Evolutionary conservation across 1,140 invertebrate genomes (phyloP), one percentile per base, ranked within the genome.

Genomic region (Hestina assimilis): DNA sequence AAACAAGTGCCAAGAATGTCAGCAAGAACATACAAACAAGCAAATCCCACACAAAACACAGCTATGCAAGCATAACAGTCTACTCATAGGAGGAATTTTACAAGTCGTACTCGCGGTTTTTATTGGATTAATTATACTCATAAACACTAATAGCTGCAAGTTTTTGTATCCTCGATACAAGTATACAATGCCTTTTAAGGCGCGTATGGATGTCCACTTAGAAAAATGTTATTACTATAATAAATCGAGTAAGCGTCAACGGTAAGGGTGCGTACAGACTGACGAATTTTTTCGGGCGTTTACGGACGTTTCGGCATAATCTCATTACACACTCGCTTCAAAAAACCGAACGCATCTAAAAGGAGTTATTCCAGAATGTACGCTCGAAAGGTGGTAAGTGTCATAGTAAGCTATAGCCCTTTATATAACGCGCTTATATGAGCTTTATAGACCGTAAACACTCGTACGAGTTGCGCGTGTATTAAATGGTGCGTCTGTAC

Each of bases 191-290:
- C 60, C 60, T 42, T 63, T 12, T 62, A 56, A 21, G 53, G 59
- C 17, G 35, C 15, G 23, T 50, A 63, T 53, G 45, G 55, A 55
- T 63, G 51, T 43, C 29, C 59, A 48, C 35, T 52, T 59, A 53
- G 51, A 45, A 59, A 33, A 64, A 64, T 59, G 46, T 52, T 53
- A 57, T 52, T 50, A 35, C 54, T 15, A 19, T 53, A 28, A 56
- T 62, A 58, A 63, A 57, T 63, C 60, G 58, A 52, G 50, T 26
- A 8, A 33, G 15, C 38, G 47, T 52, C 59, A 29, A 35, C 15
- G 31, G 11, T 6, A 35, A 35, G 31, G 8, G n/a, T n/a, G n/a
- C n/a, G n/a, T n/a, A n/a, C n/a, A n/a, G n/a, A n/a, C n/a, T n/a
- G n/a, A n/a, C n/a, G n/a, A n/a, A n/a, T n/a, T n/a, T n/a, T n/a